phyloP scores from a whole-genome alignment of 2,797 vertebrate genomes.

The Rachycentron canadum region DNA sequence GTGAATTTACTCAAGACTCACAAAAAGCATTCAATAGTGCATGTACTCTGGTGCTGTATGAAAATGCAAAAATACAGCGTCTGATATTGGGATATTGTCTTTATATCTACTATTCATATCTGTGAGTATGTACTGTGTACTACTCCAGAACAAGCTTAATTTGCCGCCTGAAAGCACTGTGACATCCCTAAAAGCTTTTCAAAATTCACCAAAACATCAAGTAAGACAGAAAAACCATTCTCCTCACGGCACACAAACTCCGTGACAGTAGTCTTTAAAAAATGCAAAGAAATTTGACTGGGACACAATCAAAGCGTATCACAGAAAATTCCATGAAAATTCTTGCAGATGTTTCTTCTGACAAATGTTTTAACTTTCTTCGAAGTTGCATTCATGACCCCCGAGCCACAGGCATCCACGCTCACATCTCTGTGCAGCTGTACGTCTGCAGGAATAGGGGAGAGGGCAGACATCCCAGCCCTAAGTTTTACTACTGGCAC shows the following conservation, averaged over 20 bases:
- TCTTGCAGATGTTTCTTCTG: constrained; percentile 27
- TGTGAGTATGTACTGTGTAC: not conserved
- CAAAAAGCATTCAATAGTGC: not conserved
- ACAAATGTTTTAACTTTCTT: constrained; percentile 33
- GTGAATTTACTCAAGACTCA: not conserved
- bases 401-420: constrained; percentile 6
- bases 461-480: constrained; percentile 41
- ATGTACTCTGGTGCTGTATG: not conserved
- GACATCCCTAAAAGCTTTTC: constrained; percentile 21
- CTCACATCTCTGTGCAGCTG: constrained; percentile 22
- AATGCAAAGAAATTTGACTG: constrained; percentile 28
- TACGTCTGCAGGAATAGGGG: constrained; percentile 29
- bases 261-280: constrained; percentile 41
- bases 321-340: constrained; percentile 8
- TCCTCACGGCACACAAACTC: constrained; percentile 13
- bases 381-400: constrained; percentile 23
- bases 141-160: constrained; percentile 39
- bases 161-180: constrained; percentile 37
- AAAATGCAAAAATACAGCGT: constrained; percentile 5
- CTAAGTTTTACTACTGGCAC: constrained; percentile 36
- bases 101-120: constrained; percentile 4
- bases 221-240: not conserved
- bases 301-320: constrained; percentile 8
- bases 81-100: constrained; percentile 1
- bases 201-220: constrained; percentile 27